A percentile compares a stretch with the other conserved stretches of the same genome.
Evolutionary conservation across 2,113 vertebrate genomes (phyloP).

Genomic region (Phodopus roborovskii): DNA sequence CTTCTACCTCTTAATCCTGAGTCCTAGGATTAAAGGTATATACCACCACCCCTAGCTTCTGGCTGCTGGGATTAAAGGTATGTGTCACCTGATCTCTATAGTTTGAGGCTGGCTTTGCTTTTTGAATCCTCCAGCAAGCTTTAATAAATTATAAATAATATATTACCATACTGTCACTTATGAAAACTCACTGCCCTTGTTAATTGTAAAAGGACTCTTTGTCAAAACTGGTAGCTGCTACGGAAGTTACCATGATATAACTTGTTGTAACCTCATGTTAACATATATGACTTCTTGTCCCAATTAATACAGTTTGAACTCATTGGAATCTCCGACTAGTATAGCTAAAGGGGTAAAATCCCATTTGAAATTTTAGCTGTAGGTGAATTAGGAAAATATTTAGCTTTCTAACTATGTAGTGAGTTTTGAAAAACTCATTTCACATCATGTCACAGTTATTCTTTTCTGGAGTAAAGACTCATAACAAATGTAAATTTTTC

Average conservation of each 20-base stretch:
- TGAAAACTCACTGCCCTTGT: background rate
- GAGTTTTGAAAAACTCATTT: conserved; percentile 1
- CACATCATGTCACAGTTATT: background rate
- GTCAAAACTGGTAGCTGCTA: background rate
- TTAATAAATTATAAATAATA: no score
- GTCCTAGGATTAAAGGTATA: no score
- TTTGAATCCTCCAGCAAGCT: no score
- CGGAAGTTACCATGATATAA: background rate
- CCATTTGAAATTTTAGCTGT: background rate
- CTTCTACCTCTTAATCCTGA: no score
- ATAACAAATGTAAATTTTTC: background rate
- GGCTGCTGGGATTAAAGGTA: no score
- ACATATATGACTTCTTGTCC: background rate
- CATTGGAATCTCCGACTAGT: background rate
- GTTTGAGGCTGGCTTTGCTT: no score
- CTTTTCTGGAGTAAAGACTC: background rate
- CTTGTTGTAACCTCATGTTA: background rate
- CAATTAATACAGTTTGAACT: conserved; percentile 19
- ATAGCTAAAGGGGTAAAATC: conserved; percentile 26
- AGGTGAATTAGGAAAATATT: background rate
- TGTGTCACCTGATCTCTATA: no score
- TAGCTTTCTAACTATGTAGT: background rate
- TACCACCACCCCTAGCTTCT: no score
- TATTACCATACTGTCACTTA: background rate
- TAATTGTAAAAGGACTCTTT: background rate